Percentiles rank a stretch among this genome's conserved stretches.
phyloP scores from a whole-genome alignment of 23 tunicate genomes.

The Botrylloides violaceus region DNA sequence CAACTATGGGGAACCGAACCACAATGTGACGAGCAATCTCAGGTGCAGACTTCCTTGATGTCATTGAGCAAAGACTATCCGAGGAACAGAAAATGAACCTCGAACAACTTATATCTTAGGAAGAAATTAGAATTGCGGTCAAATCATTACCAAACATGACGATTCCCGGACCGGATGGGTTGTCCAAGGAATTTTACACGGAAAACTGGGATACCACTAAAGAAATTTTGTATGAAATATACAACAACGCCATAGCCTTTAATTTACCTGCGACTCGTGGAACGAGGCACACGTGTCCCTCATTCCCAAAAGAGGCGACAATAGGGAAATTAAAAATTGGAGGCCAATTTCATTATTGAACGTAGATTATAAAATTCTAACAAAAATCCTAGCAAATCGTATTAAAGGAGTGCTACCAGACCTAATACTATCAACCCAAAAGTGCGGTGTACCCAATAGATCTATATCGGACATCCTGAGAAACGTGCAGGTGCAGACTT shows the following conservation, averaged over 20 bases:
- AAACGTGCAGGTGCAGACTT: background rate
- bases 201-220: background rate
- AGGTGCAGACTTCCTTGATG: background rate
- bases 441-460: too few relatives aligned
- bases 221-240: background rate
- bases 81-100: background rate
- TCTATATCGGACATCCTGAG: background rate
- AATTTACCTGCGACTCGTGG: background rate
- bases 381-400: constrained; percentile 2
- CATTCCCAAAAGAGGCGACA: constrained; percentile 19
- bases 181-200: constrained; percentile 12
- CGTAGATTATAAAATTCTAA: constrained; percentile 27
- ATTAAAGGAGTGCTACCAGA: too few relatives aligned
- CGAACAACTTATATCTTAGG: background rate
- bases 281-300: constrained; percentile 13
- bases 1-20: constrained; percentile 13
- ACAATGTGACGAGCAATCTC: background rate
- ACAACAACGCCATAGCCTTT: background rate
- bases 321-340: constrained; percentile 24
- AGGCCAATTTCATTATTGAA: constrained; percentile 24
- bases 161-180: constrained; percentile 26
- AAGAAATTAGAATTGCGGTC: constrained; percentile 3
- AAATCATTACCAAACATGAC: background rate
- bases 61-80: too few relatives aligned
- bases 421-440: too few relatives aligned